Evolutionary conservation across 1,140 invertebrate species (phyloP), one percentile per base, ranked within the genome.

Genomic region (Caenorhabditis brenneri): DNA sequence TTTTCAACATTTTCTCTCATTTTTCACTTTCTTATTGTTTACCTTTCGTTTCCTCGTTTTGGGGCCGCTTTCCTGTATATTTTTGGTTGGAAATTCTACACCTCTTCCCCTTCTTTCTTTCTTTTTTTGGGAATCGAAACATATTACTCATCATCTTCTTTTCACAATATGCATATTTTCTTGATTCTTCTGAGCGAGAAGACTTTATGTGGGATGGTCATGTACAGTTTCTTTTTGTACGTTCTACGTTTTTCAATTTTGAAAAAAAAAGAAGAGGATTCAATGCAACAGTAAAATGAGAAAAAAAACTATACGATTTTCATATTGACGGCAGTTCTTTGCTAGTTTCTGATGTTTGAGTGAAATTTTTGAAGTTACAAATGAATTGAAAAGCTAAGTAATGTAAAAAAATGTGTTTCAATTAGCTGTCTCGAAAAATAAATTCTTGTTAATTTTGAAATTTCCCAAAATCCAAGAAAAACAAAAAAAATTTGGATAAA

Each of bases 11-110:
- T 55, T 24, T 55, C 24, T 27, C 24, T 24, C 33, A 42, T 74
- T 74, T 46, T 74, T 74, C 65, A 74, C 65, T 74, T 74, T 74
- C 65, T 74, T 74, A 74, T 74, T 74, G 65, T 74, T 74, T 74
- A 74, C 65, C 65, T 74, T 74, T 74, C 65, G 36, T 42, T 74
- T 74, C 65, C 36, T 74, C 65, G 36, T 74, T 74, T 74, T 33
- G n/a, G n/a, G n/a, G 65, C 65, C 65, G 65, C 65, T 39, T 74
- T 74, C 46, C 65, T 74, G 29, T 74, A 74, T 74, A 74, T 74
- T 74, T 74, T 74, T 74, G 65, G 65, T 74, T 74, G 65, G n/a
- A 74, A 74, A 74, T 74, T 74, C 65, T 74, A 74, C 65, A 74
- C 65, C 46, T 31, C 19, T 36, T 36, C n/a, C 24, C n/a, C 46